Conservation (phyloP, 2,113 vertebrate genomes). For the Prunella fulvescens region DNA sequence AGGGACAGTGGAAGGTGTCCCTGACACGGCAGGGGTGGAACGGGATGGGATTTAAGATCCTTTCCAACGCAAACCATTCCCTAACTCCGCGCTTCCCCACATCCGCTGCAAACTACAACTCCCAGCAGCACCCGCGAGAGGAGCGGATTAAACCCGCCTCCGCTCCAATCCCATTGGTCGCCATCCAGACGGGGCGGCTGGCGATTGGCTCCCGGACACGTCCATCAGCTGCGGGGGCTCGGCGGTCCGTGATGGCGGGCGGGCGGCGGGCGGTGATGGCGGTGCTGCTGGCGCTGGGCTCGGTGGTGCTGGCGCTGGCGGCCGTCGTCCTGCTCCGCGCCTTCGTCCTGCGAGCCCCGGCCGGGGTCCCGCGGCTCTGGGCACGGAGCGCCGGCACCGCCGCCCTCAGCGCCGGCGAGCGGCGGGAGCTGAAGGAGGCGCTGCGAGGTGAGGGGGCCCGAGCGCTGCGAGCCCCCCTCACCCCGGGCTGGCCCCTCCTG, state of each 20-base stretch:
- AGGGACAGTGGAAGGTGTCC: rapidly evolving
- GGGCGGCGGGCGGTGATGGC: background rate
- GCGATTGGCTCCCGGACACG: background rate
- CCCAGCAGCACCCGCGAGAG: background rate
- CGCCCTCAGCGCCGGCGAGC: constrained; percentile 41
- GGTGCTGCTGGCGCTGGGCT: background rate
- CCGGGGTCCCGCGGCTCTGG: background rate
- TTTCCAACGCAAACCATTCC: background rate
- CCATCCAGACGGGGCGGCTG: rapidly evolving
- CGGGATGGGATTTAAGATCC: rapidly evolving
- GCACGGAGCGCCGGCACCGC: background rate
- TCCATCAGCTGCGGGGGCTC: background rate
- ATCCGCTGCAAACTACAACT: background rate
- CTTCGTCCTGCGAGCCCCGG: background rate
- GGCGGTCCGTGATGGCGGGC: background rate
- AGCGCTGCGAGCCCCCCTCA: background rate
- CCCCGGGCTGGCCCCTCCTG: background rate
- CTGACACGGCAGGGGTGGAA: rapidly evolving
- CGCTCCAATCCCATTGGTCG: rapidly evolving
- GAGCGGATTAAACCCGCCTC: rapidly evolving
- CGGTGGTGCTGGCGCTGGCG: background rate
- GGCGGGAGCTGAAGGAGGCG: constrained; percentile 49
- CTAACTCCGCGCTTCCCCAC: rapidly evolving
- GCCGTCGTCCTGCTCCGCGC: constrained; percentile 14
- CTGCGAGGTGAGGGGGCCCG: constrained; percentile 67